phyloP scores from a whole-genome alignment of 1,140 invertebrate species.

The Meteorus sp. region DNA sequence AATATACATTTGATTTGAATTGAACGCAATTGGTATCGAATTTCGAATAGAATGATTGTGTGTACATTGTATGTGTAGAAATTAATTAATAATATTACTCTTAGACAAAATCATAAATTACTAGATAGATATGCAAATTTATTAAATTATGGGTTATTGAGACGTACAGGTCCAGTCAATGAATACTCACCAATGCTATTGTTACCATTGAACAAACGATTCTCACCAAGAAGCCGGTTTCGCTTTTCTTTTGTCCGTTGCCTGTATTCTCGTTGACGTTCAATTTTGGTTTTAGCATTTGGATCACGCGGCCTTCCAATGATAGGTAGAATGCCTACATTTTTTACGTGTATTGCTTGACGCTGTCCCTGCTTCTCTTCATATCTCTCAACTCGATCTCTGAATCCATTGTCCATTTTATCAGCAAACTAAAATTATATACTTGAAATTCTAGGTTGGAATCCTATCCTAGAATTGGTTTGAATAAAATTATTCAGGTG shows the following conservation, averaged over 20 bases:
- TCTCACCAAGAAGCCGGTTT: background rate
- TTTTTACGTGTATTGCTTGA: background rate
- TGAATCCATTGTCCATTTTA: background rate
- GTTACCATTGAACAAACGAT: background rate
- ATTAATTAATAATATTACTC: no score
- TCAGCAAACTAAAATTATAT: background rate
- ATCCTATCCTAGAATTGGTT: background rate
- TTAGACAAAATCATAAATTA: no score
- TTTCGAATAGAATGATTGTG: background rate
- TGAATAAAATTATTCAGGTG: background rate
- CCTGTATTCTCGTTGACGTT: slow-evolving; percentile 2
- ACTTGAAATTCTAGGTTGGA: background rate
- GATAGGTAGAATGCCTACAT: background rate
- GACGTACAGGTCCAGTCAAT: no score
- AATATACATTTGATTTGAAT: background rate
- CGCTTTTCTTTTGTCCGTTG: background rate
- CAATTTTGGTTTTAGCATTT: slow-evolving; percentile 1
- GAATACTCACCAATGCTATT: background rate
- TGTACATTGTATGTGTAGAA: background rate
- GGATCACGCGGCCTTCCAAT: background rate
- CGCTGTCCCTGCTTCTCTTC: background rate
- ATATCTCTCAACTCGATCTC: background rate
- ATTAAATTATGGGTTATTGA: background rate
- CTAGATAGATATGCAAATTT: background rate
- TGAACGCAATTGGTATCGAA: background rate